These are phyloP conservation scores for Anagrus nilaparvatae DNA, from an alignment of 1,140 invertebrate species.

Conservation along the genomic window DNA sequence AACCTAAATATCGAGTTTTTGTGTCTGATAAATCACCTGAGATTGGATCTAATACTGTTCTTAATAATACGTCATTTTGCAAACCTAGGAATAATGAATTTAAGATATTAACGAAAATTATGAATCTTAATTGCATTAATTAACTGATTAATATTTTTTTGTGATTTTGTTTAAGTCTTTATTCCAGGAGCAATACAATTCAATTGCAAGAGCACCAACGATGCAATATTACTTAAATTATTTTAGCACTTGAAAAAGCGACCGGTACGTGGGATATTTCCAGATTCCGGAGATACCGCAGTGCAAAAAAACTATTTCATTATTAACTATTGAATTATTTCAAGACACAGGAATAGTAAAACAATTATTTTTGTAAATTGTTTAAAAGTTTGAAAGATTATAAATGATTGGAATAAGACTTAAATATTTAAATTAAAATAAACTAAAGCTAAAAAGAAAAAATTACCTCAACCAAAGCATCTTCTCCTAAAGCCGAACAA, in stretches of 20 bases:
- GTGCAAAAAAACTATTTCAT: slow-evolving; percentile 18
- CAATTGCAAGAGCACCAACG: slow-evolving; percentile 29
- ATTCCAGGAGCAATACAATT: slow-evolving; percentile 26
- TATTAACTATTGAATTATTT: slow-evolving; percentile 1
- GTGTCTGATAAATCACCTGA: slow-evolving; percentile 97
- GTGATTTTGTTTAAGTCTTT: slow-evolving; percentile 18
- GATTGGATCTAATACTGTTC: slow-evolving; percentile 92
- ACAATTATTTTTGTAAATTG: too few relatives aligned
- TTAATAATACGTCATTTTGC: slow-evolving; percentile 90
- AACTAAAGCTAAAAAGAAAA: slow-evolving; percentile 3
- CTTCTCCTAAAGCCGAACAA: slow-evolving; percentile 93
- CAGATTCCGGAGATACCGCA: slow-evolving; percentile 37
- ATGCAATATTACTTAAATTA: slow-evolving; percentile 28
- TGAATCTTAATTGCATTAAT: too few relatives aligned
- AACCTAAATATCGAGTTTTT: slow-evolving; percentile 89
- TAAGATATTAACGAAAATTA: slow-evolving; percentile 3
- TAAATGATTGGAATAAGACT: too few relatives aligned
- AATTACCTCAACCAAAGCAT: slow-evolving; percentile 89
- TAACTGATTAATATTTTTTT: too few relatives aligned
- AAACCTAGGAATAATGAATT: slow-evolving; percentile 40
- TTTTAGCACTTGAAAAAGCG: slow-evolving; percentile 33
- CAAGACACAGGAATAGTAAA: too few relatives aligned
- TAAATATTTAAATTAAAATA: too few relatives aligned
- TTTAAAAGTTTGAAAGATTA: too few relatives aligned
- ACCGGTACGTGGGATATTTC: slow-evolving; percentile 29